phyloP scores from a whole-genome alignment of 2,797 vertebrate genomes.

The Decapterus maruadsi region DNA sequence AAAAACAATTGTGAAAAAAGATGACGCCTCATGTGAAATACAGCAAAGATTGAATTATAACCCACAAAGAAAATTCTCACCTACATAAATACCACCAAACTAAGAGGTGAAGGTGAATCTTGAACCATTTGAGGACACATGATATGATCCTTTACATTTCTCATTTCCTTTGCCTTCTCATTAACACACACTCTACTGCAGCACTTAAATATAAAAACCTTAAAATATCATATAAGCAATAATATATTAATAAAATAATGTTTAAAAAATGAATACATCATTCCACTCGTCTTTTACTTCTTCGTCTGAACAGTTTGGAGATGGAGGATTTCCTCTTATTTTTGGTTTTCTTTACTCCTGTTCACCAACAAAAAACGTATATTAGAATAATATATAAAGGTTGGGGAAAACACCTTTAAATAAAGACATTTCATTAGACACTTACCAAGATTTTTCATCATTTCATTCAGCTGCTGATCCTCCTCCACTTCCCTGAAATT shows the following conservation, averaged over 20 bases:
- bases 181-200: constrained; percentile 1
- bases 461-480: constrained; percentile 91
- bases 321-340: constrained; percentile 83
- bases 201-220: constrained; percentile 43
- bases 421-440: neutral
- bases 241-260: neutral
- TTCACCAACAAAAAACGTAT: constrained; percentile 20
- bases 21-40: neutral
- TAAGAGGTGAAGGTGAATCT: constrained; percentile 15
- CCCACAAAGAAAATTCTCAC: neutral
- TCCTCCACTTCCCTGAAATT: constrained; percentile 92
- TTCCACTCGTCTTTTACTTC: constrained; percentile 81
- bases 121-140: neutral
- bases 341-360: constrained; percentile 83
- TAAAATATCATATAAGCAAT: neutral
- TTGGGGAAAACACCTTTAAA: neutral
- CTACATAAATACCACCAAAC: constrained; percentile 20
- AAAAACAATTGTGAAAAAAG: constrained; percentile 13
- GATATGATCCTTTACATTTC: too few species aligned
- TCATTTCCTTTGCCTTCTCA: neutral
- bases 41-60: constrained; percentile 8
- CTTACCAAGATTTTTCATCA: constrained; percentile 93
- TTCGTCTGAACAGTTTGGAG: constrained; percentile 84
- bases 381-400: constrained; percentile 20
- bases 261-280: constrained; percentile 45